Evolutionary conservation across 1,140 invertebrate genomes (phyloP), one percentile per base, ranked within the genome.

Genomic region (Acromyrmex heyeri): DNA sequence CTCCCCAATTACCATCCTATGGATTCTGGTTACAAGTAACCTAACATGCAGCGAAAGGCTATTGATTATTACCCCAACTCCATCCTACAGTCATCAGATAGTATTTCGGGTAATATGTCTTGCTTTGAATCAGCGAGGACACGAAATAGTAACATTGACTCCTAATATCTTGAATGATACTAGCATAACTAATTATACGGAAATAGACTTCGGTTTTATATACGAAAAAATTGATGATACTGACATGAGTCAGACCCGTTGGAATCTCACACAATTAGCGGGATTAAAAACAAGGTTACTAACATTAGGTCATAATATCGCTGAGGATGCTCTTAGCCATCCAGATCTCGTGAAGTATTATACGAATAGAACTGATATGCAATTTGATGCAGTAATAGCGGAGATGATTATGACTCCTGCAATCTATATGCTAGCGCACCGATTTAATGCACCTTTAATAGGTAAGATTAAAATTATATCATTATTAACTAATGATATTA

Each of bases 51-150:
- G 87, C 55, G 93, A 94, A 50, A 93, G 92, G 76, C 96, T 97
- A 86, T 90, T 97, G 21, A 95, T 94, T 4, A 90, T 96, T 0
- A 93, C 96, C 38, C 95, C 96, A 7, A 93, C 92, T 2, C 93
- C 96, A 1, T 95, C 95, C 0, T 94, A 95, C 65, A 97, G 96
- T 87, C 96, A 97, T 92, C 96, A 96, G 92, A 91, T 96, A 7
- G 95, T 96, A 0, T 96, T 95, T 78, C 93, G 87, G 83, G 92
- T 91, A 53, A 81, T 95, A 85, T 94, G 92, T 79, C 92, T 89
- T 4, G 92, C 92, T 44, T 79, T 96, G 61, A 91, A 91, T 0
- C 85, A 87, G 34, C 92, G 94, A 44, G 96, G 96, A 4, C 96
- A 96, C 69, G 87, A 96, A n/a, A 72, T 96, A 0, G 93, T 95